phyloP scores from a whole-genome alignment of 2,888 invertebrate genomes.

The Brassicogethes aeneus region DNA sequence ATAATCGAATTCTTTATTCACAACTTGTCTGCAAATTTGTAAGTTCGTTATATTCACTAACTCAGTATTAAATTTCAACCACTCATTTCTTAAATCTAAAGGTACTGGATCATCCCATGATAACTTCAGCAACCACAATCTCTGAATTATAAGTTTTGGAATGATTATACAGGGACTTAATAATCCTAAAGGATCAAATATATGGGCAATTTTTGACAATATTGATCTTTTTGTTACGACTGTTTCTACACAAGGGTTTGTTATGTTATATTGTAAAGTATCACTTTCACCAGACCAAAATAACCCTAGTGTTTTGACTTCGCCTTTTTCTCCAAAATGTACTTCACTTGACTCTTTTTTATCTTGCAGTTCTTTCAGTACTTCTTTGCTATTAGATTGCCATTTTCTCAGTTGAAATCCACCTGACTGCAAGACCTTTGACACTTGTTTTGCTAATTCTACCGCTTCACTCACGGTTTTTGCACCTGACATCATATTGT shows the following conservation, averaged over 20 bases:
- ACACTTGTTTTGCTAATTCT: slow-evolving; percentile 5
- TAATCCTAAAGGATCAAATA: slow-evolving; percentile 14
- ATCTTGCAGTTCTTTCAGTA: neutral
- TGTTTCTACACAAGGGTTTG: neutral
- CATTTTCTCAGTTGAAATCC: slow-evolving; percentile 10
- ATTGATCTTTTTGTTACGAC: slow-evolving; percentile 8
- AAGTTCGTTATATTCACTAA: no score
- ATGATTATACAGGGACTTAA: slow-evolving; percentile 10
- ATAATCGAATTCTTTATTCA: slow-evolving; percentile 3
- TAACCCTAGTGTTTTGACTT: slow-evolving; percentile 9
- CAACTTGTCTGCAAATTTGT: slow-evolving; percentile 6
- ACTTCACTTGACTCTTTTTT: neutral
- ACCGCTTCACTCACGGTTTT: slow-evolving; percentile 2
- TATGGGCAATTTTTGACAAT: slow-evolving; percentile 9
- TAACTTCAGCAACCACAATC: slow-evolving; percentile 11
- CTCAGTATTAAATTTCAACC: no score
- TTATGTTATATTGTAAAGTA: neutral
- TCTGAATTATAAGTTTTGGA: slow-evolving; percentile 13
- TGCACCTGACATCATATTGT: no score
- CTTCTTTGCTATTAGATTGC: slow-evolving; percentile 5
- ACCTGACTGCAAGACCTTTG: neutral
- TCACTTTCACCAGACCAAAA: neutral
- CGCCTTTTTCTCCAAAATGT: slow-evolving; percentile 4
- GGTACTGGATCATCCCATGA: no score
- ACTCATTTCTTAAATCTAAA: no score